Base-by-base conservation (phyloP, 2,797 vertebrate genomes). In the Chromis chromis region DNA sequence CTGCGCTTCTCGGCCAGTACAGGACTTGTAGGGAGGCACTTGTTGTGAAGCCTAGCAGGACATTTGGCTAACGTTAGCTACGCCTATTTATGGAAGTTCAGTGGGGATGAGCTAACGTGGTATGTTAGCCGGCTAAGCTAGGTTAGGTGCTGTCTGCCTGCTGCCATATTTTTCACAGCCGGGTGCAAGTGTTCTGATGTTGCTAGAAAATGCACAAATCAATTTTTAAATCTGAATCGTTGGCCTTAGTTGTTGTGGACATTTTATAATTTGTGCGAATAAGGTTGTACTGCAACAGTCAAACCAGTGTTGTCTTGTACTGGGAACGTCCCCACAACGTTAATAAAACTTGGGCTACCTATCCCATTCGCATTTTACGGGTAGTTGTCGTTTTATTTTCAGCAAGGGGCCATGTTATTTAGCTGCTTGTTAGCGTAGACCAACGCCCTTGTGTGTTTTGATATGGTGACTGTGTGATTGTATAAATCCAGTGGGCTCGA, bases 71-170 rank as follows among this genome's bases (percentile, higher is more conserved):
- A 79, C 69, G 80, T 54, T 85, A 87, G 86, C 86, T 25, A 19
- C 84, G 77, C 81, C 84, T 89, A 83, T 91, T 90, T 86, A 70
- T 92, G 83, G 85, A 86, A 85, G 86, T 87, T 88, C 58, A 55
- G 69, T 60, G 49, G n/a, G 31, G 64, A 64, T 71, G 59, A 86
- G 89, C 88, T 92, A 89, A 78, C 77, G 83, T 88, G 82, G 6
- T 83, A 39, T 59, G 70, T 67, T 85, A 89, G 78, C 74, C 58
- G 75, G 59, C 58, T 58, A 65, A 39, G 85, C 84, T 90, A 91
- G 77, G 65, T 4, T 12, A 36, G 67, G 40, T 54, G 67, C 75
- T 89, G 81, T 80, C 81, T 83, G 65, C 25, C 33, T 69, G 77
- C 59, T 86, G 74, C 70, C 74, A 73, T 78, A 54, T 87, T 86